phyloP scores from a whole-genome alignment of 2,888 invertebrate species.

The Tipula helvola region DNA sequence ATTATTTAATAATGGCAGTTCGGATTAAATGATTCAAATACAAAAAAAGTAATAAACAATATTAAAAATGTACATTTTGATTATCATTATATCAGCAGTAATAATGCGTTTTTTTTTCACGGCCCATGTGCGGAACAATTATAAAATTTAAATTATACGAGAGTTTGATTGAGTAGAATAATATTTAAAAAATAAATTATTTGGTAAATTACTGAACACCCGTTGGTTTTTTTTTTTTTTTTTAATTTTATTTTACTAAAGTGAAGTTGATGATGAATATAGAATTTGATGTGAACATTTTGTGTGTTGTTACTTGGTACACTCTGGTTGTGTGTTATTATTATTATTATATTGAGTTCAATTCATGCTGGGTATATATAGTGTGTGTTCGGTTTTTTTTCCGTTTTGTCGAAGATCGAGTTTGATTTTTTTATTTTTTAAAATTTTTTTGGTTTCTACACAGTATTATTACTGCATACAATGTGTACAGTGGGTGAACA shows the following conservation, averaged over 20 bases:
- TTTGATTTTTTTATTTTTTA: neutral
- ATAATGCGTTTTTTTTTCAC: neutral
- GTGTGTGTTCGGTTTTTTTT: neutral
- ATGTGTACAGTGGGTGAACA: neutral
- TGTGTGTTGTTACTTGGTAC: neutral
- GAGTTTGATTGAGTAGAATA: neutral
- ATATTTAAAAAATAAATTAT: neutral
- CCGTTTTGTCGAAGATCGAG: neutral
- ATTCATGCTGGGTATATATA: neutral
- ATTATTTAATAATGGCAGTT: no score
- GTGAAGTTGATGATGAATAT: neutral
- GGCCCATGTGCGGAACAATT: neutral
- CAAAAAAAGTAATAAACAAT: no score
- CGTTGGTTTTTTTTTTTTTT: neutral
- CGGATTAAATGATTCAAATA: no score
- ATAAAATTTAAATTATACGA: neutral
- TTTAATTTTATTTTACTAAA: neutral
- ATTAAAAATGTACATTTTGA: no score
- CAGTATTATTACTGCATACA: neutral
- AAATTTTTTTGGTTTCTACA: neutral
- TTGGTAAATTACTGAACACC: neutral
- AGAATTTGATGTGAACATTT: neutral
- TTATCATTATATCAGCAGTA: no score
- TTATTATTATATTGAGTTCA: neutral
- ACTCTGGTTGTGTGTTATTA: neutral